Evolutionary conservation across 2,797 vertebrate species (phyloP).

Genomic region (Falco rusticolus): DNA sequence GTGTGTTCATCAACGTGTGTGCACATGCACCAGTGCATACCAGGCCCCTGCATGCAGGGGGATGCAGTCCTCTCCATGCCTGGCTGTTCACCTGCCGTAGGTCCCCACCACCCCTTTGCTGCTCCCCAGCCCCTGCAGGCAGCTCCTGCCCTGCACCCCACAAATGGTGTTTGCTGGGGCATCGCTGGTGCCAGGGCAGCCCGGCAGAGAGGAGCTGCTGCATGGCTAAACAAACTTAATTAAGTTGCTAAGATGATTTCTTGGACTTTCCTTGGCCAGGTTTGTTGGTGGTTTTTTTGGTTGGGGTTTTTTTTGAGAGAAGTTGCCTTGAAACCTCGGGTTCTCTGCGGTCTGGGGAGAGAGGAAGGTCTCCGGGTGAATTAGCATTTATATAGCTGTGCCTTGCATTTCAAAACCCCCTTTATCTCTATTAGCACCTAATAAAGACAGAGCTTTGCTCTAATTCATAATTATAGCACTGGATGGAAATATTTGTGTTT

Average conservation of each 20-base stretch:
- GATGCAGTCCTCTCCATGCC: accelerated
- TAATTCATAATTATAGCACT: conserved; percentile 61
- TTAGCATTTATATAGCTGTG: conserved; percentile 77
- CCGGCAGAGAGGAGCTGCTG: neutral
- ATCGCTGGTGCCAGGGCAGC: neutral
- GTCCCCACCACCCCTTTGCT: neutral
- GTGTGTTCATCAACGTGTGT: too few species aligned
- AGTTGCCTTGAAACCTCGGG: neutral
- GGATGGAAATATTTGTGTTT: conserved; percentile 65
- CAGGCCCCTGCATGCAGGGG: accelerated
- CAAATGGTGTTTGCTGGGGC: accelerated
- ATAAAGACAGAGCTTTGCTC: conserved; percentile 68
- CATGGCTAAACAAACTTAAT: accelerated
- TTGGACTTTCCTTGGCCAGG: neutral
- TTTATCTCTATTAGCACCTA: conserved; percentile 78
- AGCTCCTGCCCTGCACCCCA: neutral
- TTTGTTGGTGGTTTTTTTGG: neutral
- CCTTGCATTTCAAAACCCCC: conserved; percentile 69
- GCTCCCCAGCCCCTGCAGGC: neutral
- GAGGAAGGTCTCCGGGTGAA: conserved; percentile 57
- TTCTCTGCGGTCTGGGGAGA: neutral
- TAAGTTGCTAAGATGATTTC: neutral
- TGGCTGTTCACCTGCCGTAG: accelerated
- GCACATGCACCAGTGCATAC: accelerated
- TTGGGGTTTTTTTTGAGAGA: neutral